phyloP scores from a whole-genome alignment of 1,140 invertebrate species.

The Trichonephila inaurata region DNA sequence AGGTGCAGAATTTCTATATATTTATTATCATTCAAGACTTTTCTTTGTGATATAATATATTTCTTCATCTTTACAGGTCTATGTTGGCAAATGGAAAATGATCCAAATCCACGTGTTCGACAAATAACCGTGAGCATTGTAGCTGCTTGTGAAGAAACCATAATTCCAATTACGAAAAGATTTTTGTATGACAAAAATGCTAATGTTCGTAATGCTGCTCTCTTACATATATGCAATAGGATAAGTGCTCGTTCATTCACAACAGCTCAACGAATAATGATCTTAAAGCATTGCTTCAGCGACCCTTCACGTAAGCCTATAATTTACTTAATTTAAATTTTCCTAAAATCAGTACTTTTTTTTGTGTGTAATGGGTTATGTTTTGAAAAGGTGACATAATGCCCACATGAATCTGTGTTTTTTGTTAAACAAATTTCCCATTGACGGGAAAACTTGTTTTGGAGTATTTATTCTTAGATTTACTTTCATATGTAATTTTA shows the following conservation, averaged over 20 bases:
- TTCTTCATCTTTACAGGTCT: constrained; percentile 30
- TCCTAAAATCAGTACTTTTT: background rate
- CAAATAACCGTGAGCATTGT: constrained; percentile 57
- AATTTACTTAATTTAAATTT: background rate
- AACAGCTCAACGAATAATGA: constrained; percentile 44
- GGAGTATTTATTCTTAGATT: too few species aligned
- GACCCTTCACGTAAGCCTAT: constrained; percentile 55
- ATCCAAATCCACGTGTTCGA: constrained; percentile 64
- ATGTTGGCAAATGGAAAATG: constrained; percentile 52
- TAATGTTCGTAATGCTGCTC: constrained; percentile 58
- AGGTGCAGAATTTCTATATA: background rate
- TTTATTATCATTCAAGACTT: background rate
- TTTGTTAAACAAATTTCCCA: too few species aligned
- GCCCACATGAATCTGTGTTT: too few species aligned
- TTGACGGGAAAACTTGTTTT: too few species aligned
- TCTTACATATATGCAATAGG: constrained; percentile 57
- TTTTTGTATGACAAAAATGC: constrained; percentile 67
- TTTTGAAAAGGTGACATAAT: too few species aligned
- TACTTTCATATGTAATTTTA: too few species aligned
- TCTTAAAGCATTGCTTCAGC: constrained; percentile 52
- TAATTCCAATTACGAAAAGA: constrained; percentile 50
- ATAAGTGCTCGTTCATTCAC: constrained; percentile 62
- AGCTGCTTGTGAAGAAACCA: constrained; percentile 72
- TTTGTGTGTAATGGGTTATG: too few species aligned
- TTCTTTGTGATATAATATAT: background rate